These are phyloP conservation scores for Barbus barbus DNA, from an alignment of 2,113 vertebrate genomes.

Conservation along the genomic window DNA sequence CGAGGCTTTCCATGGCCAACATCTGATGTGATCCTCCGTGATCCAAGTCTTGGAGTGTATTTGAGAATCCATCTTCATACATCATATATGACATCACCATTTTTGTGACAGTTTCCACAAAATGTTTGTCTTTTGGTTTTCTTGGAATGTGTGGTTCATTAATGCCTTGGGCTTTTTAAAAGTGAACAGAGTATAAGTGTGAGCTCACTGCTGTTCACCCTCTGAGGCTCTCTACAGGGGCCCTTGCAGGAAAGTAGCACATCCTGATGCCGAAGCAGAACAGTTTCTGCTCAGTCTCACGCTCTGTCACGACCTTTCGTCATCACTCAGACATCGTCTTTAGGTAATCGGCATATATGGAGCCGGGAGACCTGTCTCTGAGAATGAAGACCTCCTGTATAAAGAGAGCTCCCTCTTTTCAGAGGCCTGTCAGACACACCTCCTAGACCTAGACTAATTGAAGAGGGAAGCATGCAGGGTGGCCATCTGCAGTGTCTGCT, in stretches of 20 bases:
- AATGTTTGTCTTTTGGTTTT: slow-evolving; percentile 16
- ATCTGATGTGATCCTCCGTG: not conserved
- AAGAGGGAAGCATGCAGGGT: not conserved
- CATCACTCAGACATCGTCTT: slow-evolving; percentile 50
- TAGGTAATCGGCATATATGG: slow-evolving; percentile 21
- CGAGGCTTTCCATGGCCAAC: slow-evolving; percentile 8
- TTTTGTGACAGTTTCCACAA: not conserved
- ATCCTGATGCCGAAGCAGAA: slow-evolving; percentile 33
- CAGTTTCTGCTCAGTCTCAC: slow-evolving; percentile 39
- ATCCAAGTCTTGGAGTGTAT: not conserved
- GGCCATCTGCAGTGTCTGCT: not conserved
- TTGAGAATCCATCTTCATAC: slow-evolving; percentile 16
- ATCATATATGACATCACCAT: not conserved
- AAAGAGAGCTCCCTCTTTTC: slow-evolving; percentile 4
- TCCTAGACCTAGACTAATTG: slow-evolving; percentile 13
- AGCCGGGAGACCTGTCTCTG: not conserved
- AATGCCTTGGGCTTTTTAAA: slow-evolving; percentile 23
- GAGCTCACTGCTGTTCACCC: slow-evolving; percentile 6
- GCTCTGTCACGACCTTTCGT: slow-evolving; percentile 29
- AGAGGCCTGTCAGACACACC: slow-evolving; percentile 16
- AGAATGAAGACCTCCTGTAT: not conserved
- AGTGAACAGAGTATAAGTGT: not conserved
- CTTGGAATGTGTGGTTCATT: not conserved
- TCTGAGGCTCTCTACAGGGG: not conserved
- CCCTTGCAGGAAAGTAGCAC: not conserved